Evolutionary conservation across 2,888 invertebrate species (phyloP).

Genomic region (Hyppa rectilinea): DNA sequence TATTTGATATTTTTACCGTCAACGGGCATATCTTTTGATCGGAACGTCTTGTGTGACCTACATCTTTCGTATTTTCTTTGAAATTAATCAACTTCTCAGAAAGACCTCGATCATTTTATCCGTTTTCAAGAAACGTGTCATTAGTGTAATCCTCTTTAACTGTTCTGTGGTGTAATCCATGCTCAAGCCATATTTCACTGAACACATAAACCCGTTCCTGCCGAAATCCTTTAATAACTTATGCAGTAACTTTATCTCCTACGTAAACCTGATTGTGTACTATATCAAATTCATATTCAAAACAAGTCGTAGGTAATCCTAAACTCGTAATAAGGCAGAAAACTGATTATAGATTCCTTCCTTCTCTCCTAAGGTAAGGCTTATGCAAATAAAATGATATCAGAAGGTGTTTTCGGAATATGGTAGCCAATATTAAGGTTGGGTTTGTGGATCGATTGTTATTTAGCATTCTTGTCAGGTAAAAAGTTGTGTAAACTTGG

Average conservation of each 20-base stretch:
- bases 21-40: not conserved
- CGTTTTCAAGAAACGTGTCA: constrained; percentile 29
- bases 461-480: constrained; percentile 36
- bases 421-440: constrained; percentile 23
- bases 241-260: constrained; percentile 44
- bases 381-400: constrained; percentile 73
- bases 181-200: constrained; percentile 34
- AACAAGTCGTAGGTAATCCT: constrained; percentile 52
- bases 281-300: constrained; percentile 55
- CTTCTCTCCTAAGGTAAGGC: constrained; percentile 70
- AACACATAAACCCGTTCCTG: constrained; percentile 40
- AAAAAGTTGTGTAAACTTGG: constrained; percentile 31
- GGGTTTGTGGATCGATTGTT: constrained; percentile 34
- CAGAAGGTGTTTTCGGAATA: constrained; percentile 61
- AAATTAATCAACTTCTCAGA: not conserved
- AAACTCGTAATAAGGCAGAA: constrained; percentile 65
- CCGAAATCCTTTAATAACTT: constrained; percentile 54
- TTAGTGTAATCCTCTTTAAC: constrained; percentile 45
- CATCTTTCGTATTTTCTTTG: not conserved
- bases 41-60: not conserved
- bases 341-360: constrained; percentile 75
- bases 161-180: too few species aligned
- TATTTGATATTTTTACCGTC: not conserved
- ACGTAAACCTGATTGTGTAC: constrained; percentile 41
- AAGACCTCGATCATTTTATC: constrained; percentile 7